phyloP scores from a whole-genome alignment of 2,888 invertebrate genomes.

The Mythimna lalbum region DNA sequence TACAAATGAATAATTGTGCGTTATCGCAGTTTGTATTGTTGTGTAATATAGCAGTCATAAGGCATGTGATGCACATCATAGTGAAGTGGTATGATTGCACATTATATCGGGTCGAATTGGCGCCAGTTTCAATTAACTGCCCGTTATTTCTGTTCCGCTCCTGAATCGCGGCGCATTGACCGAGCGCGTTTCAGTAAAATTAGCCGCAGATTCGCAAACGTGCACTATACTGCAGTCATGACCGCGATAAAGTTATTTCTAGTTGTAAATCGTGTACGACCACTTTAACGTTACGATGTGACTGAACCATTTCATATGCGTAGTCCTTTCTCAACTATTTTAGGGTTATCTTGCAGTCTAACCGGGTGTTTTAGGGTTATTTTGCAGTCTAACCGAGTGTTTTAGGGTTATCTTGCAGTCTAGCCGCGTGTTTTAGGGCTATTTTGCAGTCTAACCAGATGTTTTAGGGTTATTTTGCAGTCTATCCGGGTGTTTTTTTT shows the following conservation, averaged over 20 bases:
- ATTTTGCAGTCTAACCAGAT: no score
- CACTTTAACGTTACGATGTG: slow-evolving; percentile 38
- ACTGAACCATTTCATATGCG: neutral
- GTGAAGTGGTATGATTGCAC: slow-evolving; percentile 78
- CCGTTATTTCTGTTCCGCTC: slow-evolving; percentile 80
- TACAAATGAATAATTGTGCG: slow-evolving; percentile 37
- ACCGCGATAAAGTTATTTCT: slow-evolving; percentile 81
- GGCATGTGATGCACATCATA: slow-evolving; percentile 64
- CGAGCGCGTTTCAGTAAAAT: slow-evolving; percentile 81
- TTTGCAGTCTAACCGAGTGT: no score
- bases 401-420: no score
- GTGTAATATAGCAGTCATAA: slow-evolving; percentile 55
- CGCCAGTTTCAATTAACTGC: slow-evolving; percentile 84
- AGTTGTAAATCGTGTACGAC: slow-evolving; percentile 51
- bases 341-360: neutral
- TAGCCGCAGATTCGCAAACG: slow-evolving; percentile 80
- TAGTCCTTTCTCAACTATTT: neutral
- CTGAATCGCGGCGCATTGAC: slow-evolving; percentile 83
- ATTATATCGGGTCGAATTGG: slow-evolving; percentile 75
- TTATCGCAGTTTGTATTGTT: slow-evolving; percentile 30
- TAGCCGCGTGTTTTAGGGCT: no score
- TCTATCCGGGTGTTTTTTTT: no score
- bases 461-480: no score
- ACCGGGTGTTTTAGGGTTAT: no score
- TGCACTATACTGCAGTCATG: slow-evolving; percentile 78